Base-by-base conservation (phyloP, 37 sponge, comb jelly and placozoan species). In the Oscarella lobularis region DNA sequence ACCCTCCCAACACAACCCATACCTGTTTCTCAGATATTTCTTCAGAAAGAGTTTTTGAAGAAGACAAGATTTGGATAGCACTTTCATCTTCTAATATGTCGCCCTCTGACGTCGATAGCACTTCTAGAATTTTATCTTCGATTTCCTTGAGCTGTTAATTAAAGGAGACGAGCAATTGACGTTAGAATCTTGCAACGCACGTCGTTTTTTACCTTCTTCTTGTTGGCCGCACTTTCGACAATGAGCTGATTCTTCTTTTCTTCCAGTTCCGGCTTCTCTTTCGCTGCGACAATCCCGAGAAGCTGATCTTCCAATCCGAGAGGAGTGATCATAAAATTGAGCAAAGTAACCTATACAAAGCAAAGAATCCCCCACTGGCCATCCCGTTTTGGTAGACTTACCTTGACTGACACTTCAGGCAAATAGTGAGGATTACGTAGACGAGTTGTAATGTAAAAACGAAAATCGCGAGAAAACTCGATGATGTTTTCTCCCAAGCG, bases 311-410 rank as follows among this genome's bases (percentile, higher is more conserved):
- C 82, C 73, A 96, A 86, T n/a, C 98, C 98, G 20, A 87, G 82
- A 31, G 98, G 98, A 4, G 98, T 96, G 81, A 96, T 96, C 98
- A 96, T 96, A 81, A 96, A 96, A 79, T 96, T 96, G 37, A 96
- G 85, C 73, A 96, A 73, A 3, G 87, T 79, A 31, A 95, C 89
- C 94, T 93, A 71, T 0, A 76, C 76, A 9, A n/a, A 9, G 30
- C 31, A 68, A 5, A 4, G 31, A 68, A 29, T 29, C 71, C 29
- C 31, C 5, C 31, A 68, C 71, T 4, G 4, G 33, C 71, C 6
- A 4, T 34, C 6, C 6, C 31, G 33, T 68, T 35, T 68, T 20
- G 31, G 5, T 4, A 68, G 27, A 14, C 82, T 38, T 38, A 94
- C 98, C 86, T 96, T 96, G 81, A 96, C 98, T 2, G 98, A 90